A percentile compares a stretch with the other conserved stretches of the same genome.
phyloP scores from a whole-genome alignment of 2,888 invertebrate genomes.

The Lypha dubia region DNA sequence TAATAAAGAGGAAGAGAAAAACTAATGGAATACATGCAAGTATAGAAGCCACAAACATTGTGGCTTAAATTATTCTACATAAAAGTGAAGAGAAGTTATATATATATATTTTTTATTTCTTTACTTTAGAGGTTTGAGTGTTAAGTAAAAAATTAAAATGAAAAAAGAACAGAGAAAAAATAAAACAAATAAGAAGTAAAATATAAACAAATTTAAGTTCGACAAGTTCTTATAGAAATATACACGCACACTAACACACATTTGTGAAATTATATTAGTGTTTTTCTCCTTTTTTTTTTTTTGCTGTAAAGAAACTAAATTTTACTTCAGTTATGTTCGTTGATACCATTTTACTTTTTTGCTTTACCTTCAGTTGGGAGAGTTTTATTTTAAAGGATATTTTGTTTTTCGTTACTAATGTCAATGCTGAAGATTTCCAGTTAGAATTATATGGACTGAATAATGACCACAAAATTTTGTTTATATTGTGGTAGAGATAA shows the following conservation, averaged over 20 bases:
- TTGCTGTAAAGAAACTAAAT: background rate
- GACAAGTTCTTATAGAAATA: slow-evolving; percentile 11
- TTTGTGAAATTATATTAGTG: background rate
- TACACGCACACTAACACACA: background rate
- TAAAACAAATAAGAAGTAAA: slow-evolving; percentile 1
- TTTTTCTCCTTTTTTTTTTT: no score
- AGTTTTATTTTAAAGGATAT: no score
- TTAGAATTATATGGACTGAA: no score
- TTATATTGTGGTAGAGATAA: no score
- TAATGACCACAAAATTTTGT: no score
- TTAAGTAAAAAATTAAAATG: background rate
- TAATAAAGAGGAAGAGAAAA: slow-evolving; percentile 1
- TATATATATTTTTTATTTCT: no score
- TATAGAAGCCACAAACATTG: slow-evolving; percentile 51
- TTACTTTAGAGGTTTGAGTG: background rate
- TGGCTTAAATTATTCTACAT: slow-evolving; percentile 50
- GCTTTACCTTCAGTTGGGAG: no score
- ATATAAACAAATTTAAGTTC: slow-evolving; percentile 38
- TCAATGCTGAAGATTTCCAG: no score
- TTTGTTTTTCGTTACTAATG: no score
- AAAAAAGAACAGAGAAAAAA: no score
- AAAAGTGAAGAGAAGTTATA: slow-evolving; percentile 18
- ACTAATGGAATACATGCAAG: slow-evolving; percentile 42
- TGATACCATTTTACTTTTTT: no score
- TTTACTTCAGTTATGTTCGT: background rate